These are phyloP conservation scores for Sander lucioperca DNA, from an alignment of 2,113 vertebrate genomes.

Conservation along the genomic window DNA sequence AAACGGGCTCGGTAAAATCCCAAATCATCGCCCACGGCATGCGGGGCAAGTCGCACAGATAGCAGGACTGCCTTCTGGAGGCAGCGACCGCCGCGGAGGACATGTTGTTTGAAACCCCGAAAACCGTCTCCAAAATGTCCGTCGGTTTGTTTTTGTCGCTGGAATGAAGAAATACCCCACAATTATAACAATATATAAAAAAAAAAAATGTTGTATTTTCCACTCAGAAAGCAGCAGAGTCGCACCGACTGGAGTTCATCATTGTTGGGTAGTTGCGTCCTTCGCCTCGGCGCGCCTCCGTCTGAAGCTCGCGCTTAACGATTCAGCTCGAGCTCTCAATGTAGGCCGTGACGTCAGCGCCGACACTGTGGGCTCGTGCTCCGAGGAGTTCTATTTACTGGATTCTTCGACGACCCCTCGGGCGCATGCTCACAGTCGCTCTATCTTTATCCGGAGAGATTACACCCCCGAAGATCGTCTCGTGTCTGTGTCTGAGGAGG, in stretches of 20 bases:
- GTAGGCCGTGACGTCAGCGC: slow-evolving; percentile 83
- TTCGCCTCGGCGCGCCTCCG: slow-evolving; percentile 75
- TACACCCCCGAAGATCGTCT: not conserved
- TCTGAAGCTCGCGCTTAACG: slow-evolving; percentile 79
- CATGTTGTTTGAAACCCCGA: slow-evolving; percentile 72
- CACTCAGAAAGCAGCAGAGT: slow-evolving; percentile 57
- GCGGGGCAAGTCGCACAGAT: slow-evolving; percentile 92
- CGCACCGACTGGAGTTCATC: slow-evolving; percentile 69
- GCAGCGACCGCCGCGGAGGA: slow-evolving; percentile 86
- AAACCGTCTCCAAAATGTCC: slow-evolving; percentile 61
- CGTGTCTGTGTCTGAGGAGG: accelerated
- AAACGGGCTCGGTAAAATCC: slow-evolving; percentile 93
- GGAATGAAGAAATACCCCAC: not conserved
- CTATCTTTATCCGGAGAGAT: slow-evolving; percentile 9
- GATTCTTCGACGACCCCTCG: slow-evolving; percentile 87
- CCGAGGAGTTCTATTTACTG: slow-evolving; percentile 82
- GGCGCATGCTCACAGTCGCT: slow-evolving; percentile 38
- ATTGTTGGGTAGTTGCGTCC: slow-evolving; percentile 54
- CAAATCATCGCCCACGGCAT: slow-evolving; percentile 95
- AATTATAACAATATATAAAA: no score
- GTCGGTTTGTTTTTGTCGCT: slow-evolving; percentile 16
- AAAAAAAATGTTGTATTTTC: slow-evolving; percentile 8
- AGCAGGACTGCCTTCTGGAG: slow-evolving; percentile 91
- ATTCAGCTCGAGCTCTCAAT: slow-evolving; percentile 72
- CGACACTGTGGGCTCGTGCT: slow-evolving; percentile 70